Conservation (phyloP, 2,888 invertebrate species). For the Petrophora chlorosata region DNA sequence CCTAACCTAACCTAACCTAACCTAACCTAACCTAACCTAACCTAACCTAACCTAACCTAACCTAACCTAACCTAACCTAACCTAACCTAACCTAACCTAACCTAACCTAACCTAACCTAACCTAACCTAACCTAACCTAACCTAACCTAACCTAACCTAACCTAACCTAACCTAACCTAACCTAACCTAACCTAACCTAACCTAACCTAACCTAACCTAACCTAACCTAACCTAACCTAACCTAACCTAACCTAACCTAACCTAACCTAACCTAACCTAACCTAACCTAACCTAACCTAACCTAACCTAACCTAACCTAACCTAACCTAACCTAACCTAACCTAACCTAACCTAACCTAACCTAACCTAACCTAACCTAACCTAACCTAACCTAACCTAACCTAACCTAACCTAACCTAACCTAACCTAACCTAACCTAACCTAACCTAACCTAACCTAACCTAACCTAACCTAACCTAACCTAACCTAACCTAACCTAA, state of each 20-base stretch:
- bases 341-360: background rate
- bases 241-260: background rate
- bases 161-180: background rate
- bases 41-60: background rate
- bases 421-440: background rate
- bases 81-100: background rate
- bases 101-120: background rate
- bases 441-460: background rate
- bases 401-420: background rate
- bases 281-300: background rate
- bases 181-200: background rate
- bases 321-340: background rate
- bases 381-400: background rate
- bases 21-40: background rate
- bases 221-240: background rate
- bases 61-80: background rate
- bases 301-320: background rate
- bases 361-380: background rate
- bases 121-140: background rate
- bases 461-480: background rate
- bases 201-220: background rate
- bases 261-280: background rate
- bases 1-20: background rate
- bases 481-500: background rate
- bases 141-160: background rate